Percentiles rank a stretch among this genome's conserved stretches.
Evolutionary conservation across 2,888 invertebrate species (phyloP).

Genomic region (Polyploca ridens): DNA sequence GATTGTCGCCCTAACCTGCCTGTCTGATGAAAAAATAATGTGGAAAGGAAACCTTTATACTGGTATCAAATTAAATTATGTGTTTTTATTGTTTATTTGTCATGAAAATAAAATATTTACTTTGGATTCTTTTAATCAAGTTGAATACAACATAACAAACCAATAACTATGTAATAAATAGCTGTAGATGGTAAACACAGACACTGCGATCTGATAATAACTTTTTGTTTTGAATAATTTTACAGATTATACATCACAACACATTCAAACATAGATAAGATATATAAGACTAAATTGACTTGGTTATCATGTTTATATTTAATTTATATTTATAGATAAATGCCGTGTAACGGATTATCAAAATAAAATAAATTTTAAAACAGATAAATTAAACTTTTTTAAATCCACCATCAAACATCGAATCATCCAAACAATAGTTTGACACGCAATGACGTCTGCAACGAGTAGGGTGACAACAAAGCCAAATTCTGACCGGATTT

Average conservation of each 20-base stretch:
- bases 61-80: slow-evolving; percentile 11
- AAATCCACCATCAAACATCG: slow-evolving; percentile 9
- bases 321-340: no score
- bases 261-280: no score
- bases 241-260: no score
- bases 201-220: no score
- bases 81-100: slow-evolving; percentile 15
- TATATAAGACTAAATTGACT: no score
- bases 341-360: no score
- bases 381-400: neutral
- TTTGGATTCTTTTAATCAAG: neutral
- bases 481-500: slow-evolving; percentile 30
- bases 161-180: no score
- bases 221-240: no score
- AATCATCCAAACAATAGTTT: slow-evolving; percentile 28
- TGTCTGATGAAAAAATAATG: slow-evolving; percentile 34
- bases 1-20: slow-evolving; percentile 81
- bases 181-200: no score
- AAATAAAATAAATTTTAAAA: neutral
- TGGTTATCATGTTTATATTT: no score
- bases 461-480: slow-evolving; percentile 40
- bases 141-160: neutral
- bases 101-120: neutral
- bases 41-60: slow-evolving; percentile 21
- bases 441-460: slow-evolving; percentile 36